Evolutionary conservation across 2,113 vertebrate genomes (phyloP), one percentile per base, ranked within the genome.

Genomic region (Rutilus rutilus): DNA sequence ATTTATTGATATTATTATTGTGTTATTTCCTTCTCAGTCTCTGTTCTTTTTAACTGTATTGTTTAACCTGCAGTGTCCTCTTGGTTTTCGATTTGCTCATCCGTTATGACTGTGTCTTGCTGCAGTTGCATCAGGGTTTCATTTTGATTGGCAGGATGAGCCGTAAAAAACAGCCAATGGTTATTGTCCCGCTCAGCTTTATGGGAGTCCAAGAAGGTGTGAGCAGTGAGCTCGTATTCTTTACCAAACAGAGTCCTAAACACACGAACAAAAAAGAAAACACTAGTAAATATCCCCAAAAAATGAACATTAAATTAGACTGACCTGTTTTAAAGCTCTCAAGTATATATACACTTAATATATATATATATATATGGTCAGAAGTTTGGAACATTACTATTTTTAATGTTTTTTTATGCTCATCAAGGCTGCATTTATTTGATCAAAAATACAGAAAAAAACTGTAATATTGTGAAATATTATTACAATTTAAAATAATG

Each of bases 181-280:
- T 99, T 99, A 85, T 91, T 93, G 10, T 96, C 93, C 91, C 93
- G 93, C 91, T 99, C 97, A 3, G 87, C 96, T 93, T 88, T 96
- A 89, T 96, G 97, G 11, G 93, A 90, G 71, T 99, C 94, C 89
- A 98, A 71, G 47, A 96, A 96, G 1, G 97, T 99, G 86, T 97
- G 96, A 81, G 96, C 96, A 0, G 92, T 91, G 1, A 99, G 92
- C 90, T 99, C 98, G 21, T 90, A 95, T 89, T 98, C 97, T 85
- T 92, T 96, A 85, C 97, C 97, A 85, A 96, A 97, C 5, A 86
- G 88, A 75, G 96, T 96, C 91, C 98, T 99, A 92, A 25, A 88
- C 81, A 73, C 33, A 88, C n/a, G 94, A 77, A 52, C 45, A 77
- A 8, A 69, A 8, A 50, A 1, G 71, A 25, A 1, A n/a, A 69